Conservation (phyloP, 2,888 invertebrate species). For the Anticlea derivata region DNA sequence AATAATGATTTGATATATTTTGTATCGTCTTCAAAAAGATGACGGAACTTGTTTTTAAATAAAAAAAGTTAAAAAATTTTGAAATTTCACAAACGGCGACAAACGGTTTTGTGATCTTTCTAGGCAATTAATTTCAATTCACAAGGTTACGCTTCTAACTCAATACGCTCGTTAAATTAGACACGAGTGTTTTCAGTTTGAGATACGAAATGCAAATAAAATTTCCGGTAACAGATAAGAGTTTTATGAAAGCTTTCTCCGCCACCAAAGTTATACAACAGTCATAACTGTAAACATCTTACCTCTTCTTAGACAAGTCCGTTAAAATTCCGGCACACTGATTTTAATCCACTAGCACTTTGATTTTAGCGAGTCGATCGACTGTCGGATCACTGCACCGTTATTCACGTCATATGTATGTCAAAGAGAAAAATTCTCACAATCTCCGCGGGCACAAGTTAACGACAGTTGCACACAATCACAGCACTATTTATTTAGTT, state of each 20-base stretch:
- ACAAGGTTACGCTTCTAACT: not conserved
- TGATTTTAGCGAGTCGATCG: slow-evolving; percentile 78
- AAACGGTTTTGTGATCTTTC: slow-evolving; percentile 12
- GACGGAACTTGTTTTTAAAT: slow-evolving; percentile 42
- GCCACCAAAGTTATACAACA: slow-evolving; percentile 75
- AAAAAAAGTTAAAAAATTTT: too few species aligned
- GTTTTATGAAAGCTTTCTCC: slow-evolving; percentile 58
- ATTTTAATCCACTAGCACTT: slow-evolving; percentile 77
- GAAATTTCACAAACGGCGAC: not conserved
- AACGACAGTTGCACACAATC: slow-evolving; percentile 58
- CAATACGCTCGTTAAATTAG: not conserved
- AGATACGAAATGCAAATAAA: slow-evolving; percentile 30
- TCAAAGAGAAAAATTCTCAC: slow-evolving; percentile 74
- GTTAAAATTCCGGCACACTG: slow-evolving; percentile 80
- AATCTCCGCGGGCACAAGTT: slow-evolving; percentile 49
- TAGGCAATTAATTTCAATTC: slow-evolving; percentile 5
- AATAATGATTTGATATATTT: slow-evolving; percentile 47
- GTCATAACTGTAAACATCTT: slow-evolving; percentile 80
- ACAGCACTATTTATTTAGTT: slow-evolving; percentile 57
- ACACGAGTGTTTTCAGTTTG: slow-evolving; percentile 2
- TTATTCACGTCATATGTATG: slow-evolving; percentile 81
- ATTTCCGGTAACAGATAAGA: slow-evolving; percentile 44
- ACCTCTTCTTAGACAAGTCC: slow-evolving; percentile 80
- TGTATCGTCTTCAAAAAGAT: slow-evolving; percentile 41
- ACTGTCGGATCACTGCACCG: slow-evolving; percentile 74